Base-by-base conservation (phyloP, 2,113 vertebrate species). In the Pluvialis apricaria region DNA sequence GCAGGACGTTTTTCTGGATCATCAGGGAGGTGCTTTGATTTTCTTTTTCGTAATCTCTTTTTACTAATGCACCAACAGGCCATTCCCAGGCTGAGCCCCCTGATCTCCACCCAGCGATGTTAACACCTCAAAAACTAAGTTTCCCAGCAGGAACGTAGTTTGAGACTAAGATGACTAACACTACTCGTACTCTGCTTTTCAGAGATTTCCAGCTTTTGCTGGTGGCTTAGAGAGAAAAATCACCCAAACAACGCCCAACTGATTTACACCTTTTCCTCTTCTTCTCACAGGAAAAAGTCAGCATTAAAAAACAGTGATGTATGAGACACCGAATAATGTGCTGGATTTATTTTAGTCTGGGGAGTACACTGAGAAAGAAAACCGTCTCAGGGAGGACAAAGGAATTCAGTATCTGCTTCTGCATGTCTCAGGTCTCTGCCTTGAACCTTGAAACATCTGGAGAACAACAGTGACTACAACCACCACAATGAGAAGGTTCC, bases 51-150 rank as follows among this genome's bases (percentile, higher is more conserved):
- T 18, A 44, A 54, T 8, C 31, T 31, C 82, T n/a, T 10, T 34
- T 15, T 17, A 32, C 0, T 31, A 36, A 49, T 2, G 22, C 4
- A 0, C 3, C 15, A 9, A 31, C 1, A 7, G 34, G 26, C 24
- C 42, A 6, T 34, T 54, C 45, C 75, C 61, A 47, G 45, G 6
- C 75, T 52, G 64, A 82, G 45, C 14, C 16, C 69, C 11, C 40
- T 6, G 10, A 55, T 25, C 25, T 29, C 61, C 45, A 25, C 45
- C 28, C 54, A 4, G 5, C 11, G 19, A 47, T 3, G 2, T 44
- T 4, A 49, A 66, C 34, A 42, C 36, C 85, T 45, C 15, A 4
- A 82, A 66, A 65, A 8, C 31, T 5, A 45, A 1, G 13, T 44
- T 84, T 66, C 65, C 32, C 64, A 44, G 44, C 24, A 73, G 40